Base-by-base conservation (phyloP, 2,113 vertebrate genomes). In the Pygoscelis antarcticus region DNA sequence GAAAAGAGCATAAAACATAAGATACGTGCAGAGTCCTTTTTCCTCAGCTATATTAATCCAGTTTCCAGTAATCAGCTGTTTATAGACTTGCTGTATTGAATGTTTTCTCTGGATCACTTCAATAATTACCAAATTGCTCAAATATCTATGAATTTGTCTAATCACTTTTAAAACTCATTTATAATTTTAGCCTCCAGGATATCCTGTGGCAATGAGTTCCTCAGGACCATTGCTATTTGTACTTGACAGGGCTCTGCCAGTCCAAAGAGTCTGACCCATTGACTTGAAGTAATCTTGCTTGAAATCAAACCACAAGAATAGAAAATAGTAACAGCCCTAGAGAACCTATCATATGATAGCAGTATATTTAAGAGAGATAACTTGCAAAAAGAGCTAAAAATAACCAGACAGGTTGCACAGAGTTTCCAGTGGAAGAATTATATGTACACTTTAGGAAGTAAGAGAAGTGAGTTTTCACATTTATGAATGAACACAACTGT, bases 301-400 rank as follows among this genome's bases (percentile, higher is more conserved):
- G 66, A 88, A 95, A 83, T 29, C 32, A 68, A 75, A 17, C 10
- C 40, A 64, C 16, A 62, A 77, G 38, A 80, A 52, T 1, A 86
- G 47, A 81, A 22, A 93, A 54, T 13, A 68, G 25, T 42, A 94
- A 64, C 18, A 82, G n/a, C 38, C 38, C 34, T 71, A 78, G 20
- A 87, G 46, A 96, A 58, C 42, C 58, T 44, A 40, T 46, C 25
- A 26, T 38, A 57, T 8, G 27, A 72, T 21, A 93, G 34, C 52
- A 57, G 11, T 46, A 38, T 71, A 49, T 87, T 87, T 82, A 42
- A 89, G 47, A 66, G n/a, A 68, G 9, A 13, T 17, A 16, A 62
- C 82, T 84, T 94, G 15, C 81, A 90, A 69, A 75, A 87, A 68
- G 34, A 90, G 13, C 52, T 89, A 87, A 94, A 95, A 96, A 94